Evolutionary conservation across 2,797 vertebrate species (phyloP).

Genomic region (Lacerta agilis): DNA sequence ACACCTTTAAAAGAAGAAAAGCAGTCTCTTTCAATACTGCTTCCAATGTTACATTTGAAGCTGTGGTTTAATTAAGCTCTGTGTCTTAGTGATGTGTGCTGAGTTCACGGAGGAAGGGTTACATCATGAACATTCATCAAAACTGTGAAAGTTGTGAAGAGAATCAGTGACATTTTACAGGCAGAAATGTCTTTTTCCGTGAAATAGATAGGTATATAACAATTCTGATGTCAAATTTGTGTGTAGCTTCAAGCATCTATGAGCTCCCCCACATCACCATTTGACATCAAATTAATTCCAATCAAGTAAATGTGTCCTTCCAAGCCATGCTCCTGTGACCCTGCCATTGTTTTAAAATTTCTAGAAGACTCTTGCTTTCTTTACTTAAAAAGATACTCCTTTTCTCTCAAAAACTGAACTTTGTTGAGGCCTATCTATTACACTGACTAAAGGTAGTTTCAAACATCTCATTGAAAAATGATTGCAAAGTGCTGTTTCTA

Average conservation of each 20-base stretch:
- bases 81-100: neutral
- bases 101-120: neutral
- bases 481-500: neutral
- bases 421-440: rapidly evolving
- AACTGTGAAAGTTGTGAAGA: neutral
- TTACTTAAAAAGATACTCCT: constrained; percentile 39
- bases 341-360: neutral
- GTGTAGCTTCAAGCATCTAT: neutral
- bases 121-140: neutral
- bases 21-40: neutral
- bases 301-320: neutral
- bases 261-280: neutral
- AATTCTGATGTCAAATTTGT: neutral
- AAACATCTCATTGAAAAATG: neutral
- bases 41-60: neutral
- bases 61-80: neutral
- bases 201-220: neutral
- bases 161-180: neutral
- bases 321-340: neutral
- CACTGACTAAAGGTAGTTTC: constrained; percentile 22
- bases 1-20: constrained; percentile 9
- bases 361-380: constrained; percentile 13
- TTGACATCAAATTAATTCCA: constrained; percentile 18
- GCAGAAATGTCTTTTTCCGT: neutral
- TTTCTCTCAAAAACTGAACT: constrained; percentile 32